Evolutionary conservation across 1,140 invertebrate genomes (phyloP).

Genomic region (Mactra quadrangularis): DNA sequence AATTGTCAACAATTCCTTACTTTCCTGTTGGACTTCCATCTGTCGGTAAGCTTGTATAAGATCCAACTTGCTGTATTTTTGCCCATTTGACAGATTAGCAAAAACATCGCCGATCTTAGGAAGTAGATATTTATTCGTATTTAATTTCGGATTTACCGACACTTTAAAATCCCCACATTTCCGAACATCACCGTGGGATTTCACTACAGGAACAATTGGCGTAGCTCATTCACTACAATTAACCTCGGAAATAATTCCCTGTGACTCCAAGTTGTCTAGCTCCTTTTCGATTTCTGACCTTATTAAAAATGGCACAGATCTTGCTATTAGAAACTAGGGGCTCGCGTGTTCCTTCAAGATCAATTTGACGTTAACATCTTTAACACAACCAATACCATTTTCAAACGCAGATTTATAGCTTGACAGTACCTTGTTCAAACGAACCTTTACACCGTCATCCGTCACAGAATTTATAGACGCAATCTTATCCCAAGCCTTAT

Average conservation of each 20-base stretch:
- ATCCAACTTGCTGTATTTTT: slow-evolving; percentile 67
- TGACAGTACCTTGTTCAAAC: neutral
- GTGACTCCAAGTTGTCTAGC: slow-evolving; percentile 78
- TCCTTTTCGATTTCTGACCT: slow-evolving; percentile 79
- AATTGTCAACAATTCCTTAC: slow-evolving; percentile 59
- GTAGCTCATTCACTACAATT: slow-evolving; percentile 76
- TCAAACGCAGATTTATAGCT: slow-evolving; percentile 26
- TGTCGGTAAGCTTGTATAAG: slow-evolving; percentile 66
- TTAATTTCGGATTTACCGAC: slow-evolving; percentile 66
- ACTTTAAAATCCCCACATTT: slow-evolving; percentile 79
- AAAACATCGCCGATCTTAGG: slow-evolving; percentile 70
- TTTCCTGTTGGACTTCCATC: slow-evolving; percentile 58
- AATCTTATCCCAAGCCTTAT: slow-evolving; percentile 61
- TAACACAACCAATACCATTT: slow-evolving; percentile 45
- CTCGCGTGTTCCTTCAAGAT: slow-evolving; percentile 24
- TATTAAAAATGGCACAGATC: slow-evolving; percentile 82
- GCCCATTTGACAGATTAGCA: slow-evolving; percentile 61
- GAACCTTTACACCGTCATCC: neutral
- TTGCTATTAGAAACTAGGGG: slow-evolving; percentile 67
- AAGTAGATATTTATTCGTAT: slow-evolving; percentile 64
- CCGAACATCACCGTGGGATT: slow-evolving; percentile 62
- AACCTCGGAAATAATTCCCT: slow-evolving; percentile 81
- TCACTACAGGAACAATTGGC: slow-evolving; percentile 66
- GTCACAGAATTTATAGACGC: slow-evolving; percentile 18
- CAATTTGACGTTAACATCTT: slow-evolving; percentile 57